Evolutionary conservation across 2,888 invertebrate species (phyloP).

Genomic region (Clistopyga incitator): DNA sequence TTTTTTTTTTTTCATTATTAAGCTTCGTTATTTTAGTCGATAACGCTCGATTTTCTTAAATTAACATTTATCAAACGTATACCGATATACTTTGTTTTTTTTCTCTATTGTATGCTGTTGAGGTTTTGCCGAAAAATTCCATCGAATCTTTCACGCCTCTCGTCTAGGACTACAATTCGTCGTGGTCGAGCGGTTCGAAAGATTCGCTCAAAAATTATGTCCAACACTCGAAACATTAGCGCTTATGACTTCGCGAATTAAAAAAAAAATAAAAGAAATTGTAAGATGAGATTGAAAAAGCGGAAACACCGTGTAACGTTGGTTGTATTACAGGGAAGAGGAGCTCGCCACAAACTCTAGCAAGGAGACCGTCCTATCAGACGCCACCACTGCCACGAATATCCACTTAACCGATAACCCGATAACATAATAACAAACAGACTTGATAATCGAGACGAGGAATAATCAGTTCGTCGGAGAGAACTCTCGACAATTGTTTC

Average conservation of each 20-base stretch:
- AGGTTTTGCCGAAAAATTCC: conserved; percentile 81
- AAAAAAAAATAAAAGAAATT: conserved; percentile 37
- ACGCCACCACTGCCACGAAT: conserved; percentile 82
- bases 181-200: conserved; percentile 32
- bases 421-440: conserved; percentile 69
- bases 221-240: conserved; percentile 44
- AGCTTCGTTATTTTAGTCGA: conserved; percentile 23
- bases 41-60: conserved; percentile 35
- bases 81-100: conserved; percentile 7
- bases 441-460: conserved; percentile 15
- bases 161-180: not conserved
- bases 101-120: conserved; percentile 55
- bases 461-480: conserved; percentile 17
- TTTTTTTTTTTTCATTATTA: conserved; percentile 31
- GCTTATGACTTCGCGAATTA: conserved; percentile 1
- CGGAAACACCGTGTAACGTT: conserved; percentile 80
- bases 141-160: conserved; percentile 64
- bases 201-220: conserved; percentile 38
- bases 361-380: conserved; percentile 83
- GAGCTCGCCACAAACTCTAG: conserved; percentile 83
- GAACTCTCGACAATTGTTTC: conserved; percentile 25
- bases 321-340: conserved; percentile 83
- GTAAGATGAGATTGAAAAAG: conserved; percentile 59
- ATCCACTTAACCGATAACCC: conserved; percentile 79
- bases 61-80: not conserved